Evolutionary conservation across 2,113 vertebrate species (phyloP), one percentile per base, ranked within the genome.

Genomic region (Pomatorhinus ruficollis): DNA sequence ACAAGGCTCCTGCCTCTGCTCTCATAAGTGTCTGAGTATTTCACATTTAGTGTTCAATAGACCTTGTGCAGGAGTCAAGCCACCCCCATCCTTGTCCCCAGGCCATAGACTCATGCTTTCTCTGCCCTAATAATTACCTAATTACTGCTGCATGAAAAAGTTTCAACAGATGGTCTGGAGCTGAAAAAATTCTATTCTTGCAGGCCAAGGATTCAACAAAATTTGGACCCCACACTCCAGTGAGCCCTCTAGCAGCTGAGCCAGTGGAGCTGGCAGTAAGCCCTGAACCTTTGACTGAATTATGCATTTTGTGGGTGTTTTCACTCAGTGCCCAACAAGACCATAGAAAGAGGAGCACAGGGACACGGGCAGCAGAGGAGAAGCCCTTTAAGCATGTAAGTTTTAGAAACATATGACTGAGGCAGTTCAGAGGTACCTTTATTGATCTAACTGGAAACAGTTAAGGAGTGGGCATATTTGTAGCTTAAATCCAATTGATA

Each of bases 81-180:
- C 69, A 44, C 24, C 45, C 82, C 86, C 86, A 81, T 52, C 76
- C 72, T 37, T 90, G 49, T 92, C 93, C 89, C 94, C 80, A 78
- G 91, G 94, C 91, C 56, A 93, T 0, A 84, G 76, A 89, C 5
- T 8, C 47, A 89, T 33, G 72, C 64, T 95, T 95, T 96, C 93
- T 95, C 95, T 97, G 93, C 86, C 93, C 93, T 89, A 96, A 92
- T 95, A 95, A 97, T 95, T 93, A 89, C 83, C 78, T 81, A 89
- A 95, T 97, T 96, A 97, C 40, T 95, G 71, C 86, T 11, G 4
- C 95, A 93, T 95, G 96, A 83, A 84, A 78, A 94, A 68, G 40
- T 95, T 91, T 95, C 89, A 96, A 95, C 96, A 97, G 96, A 97
- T 95, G 96, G 93, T 95, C 95, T 96, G 89, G 77, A 93, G 80